phyloP scores from a whole-genome alignment of 2,113 vertebrate genomes.

The Glaucomys volans region DNA sequence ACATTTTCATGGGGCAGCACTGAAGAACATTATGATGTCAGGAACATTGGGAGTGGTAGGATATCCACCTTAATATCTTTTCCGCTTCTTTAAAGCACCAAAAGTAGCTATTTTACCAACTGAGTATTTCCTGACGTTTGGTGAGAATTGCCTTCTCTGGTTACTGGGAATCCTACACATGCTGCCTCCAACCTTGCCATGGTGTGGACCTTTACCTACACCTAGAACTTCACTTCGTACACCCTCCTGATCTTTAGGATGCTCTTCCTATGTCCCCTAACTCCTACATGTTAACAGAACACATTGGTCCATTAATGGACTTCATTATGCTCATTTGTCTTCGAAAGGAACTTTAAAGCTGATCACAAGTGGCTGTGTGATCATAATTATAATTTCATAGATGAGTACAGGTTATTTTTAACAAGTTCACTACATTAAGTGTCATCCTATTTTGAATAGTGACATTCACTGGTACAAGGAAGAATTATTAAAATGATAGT shows the following conservation, averaged over 20 bases:
- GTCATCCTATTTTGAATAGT: constrained; percentile 66
- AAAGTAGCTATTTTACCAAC: neutral
- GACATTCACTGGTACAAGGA: constrained; percentile 30
- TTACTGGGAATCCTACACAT: neutral
- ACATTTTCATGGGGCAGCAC: neutral
- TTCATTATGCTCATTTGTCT: constrained; percentile 74
- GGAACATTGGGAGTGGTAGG: neutral
- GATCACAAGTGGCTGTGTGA: constrained; percentile 74
- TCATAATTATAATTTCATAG: constrained; percentile 77
- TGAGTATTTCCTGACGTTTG: constrained; percentile 22
- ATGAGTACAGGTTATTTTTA: constrained; percentile 73
- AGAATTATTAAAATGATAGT: constrained; percentile 70
- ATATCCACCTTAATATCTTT: neutral
- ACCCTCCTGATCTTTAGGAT: neutral
- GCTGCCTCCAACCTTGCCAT: neutral
- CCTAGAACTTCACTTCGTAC: neutral
- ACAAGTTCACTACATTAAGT: constrained; percentile 73
- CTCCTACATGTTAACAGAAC: neutral
- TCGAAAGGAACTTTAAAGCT: constrained; percentile 72
- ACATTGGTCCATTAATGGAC: constrained; percentile 30
- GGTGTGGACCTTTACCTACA: neutral
- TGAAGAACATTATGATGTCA: neutral
- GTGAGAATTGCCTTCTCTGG: neutral
- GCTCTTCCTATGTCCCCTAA: constrained; percentile 16
- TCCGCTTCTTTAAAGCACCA: neutral